A percentile compares a stretch with the other conserved stretches of the same genome.
phyloP scores from a whole-genome alignment of 2,797 vertebrate species.

The Sciaenops ocellatus region DNA sequence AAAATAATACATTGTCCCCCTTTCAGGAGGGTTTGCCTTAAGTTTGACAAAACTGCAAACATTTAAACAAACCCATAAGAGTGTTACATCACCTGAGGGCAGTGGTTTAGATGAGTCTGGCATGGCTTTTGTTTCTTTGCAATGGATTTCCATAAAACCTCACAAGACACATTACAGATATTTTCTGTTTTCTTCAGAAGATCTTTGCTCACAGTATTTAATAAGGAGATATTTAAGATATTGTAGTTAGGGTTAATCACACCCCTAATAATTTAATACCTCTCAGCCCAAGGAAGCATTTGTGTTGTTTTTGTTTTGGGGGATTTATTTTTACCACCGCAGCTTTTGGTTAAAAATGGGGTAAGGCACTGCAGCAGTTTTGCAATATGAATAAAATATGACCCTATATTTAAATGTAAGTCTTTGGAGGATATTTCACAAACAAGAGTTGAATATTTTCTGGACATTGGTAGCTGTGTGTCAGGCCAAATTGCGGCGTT shows the following conservation, averaged over 20 bases:
- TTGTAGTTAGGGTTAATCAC: neutral
- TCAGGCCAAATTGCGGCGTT: constrained; percentile 8
- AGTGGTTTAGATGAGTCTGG: neutral
- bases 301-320: neutral
- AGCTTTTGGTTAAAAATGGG: neutral
- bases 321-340: neutral
- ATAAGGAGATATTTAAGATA: neutral
- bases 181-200: no score
- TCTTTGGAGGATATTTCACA: neutral
- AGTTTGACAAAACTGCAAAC: constrained; percentile 1
- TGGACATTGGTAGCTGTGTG: neutral
- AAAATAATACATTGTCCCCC: neutral
- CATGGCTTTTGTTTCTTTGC: neutral
- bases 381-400: constrained; percentile 2
- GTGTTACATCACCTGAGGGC: neutral
- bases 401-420: neutral
- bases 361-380: neutral
- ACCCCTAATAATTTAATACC: neutral
- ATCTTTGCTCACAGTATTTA: neutral
- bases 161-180: neutral
- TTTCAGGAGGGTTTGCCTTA: neutral
- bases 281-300: neutral
- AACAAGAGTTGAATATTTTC: neutral
- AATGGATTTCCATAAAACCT: neutral
- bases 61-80: neutral